Conservation (phyloP, 2,888 invertebrate genomes). For the Eupithecia pulchellata region DNA sequence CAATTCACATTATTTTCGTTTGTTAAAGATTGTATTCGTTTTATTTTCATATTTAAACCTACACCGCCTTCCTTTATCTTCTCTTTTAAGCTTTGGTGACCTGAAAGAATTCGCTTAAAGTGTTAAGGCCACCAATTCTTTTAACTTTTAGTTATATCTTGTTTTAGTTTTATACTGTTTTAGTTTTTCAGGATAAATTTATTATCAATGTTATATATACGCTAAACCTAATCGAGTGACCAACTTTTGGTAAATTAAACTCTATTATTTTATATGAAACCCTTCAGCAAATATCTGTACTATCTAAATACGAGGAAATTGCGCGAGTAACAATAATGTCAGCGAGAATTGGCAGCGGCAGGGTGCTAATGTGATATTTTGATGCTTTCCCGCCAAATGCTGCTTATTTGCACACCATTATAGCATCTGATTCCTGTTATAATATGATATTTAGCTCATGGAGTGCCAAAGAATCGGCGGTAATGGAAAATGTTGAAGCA, state of each 20-base stretch:
- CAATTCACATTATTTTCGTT: too few relatives aligned
- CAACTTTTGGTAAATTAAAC: neutral
- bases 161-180: too few relatives aligned
- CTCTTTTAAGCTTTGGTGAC: too few relatives aligned
- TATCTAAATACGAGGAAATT: conserved; percentile 43
- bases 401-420: conserved; percentile 34
- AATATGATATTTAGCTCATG: conserved; percentile 2
- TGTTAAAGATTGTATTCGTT: too few relatives aligned
- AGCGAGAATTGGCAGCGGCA: conserved; percentile 38
- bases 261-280: conserved; percentile 3
- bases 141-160: too few relatives aligned
- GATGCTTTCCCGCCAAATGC: conserved; percentile 31
- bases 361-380: conserved; percentile 41
- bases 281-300: conserved; percentile 27
- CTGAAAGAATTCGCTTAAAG: too few relatives aligned
- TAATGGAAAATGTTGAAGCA: neutral
- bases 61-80: too few relatives aligned
- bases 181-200: too few relatives aligned
- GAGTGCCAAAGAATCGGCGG: conserved; percentile 2
- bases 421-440: conserved; percentile 16
- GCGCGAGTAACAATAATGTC: conserved; percentile 43
- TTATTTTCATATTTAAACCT: too few relatives aligned
- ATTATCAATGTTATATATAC: too few relatives aligned
- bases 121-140: too few relatives aligned
- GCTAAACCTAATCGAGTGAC: neutral